A percentile compares a stretch with the other conserved stretches of the same genome.
Evolutionary conservation across 2,797 vertebrate species (phyloP).

Genomic region (Mus caroli): DNA sequence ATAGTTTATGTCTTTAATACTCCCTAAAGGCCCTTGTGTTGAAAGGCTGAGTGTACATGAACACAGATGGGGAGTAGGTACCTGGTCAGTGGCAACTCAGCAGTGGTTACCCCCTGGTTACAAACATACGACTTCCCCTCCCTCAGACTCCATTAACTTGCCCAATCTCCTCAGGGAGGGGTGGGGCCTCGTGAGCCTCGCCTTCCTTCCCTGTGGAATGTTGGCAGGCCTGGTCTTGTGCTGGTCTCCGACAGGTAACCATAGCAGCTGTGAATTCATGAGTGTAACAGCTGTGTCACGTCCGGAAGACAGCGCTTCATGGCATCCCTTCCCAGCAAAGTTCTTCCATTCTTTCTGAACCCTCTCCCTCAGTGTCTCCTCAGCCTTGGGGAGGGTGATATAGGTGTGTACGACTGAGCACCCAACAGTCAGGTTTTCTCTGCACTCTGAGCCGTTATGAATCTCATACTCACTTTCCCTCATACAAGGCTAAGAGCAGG

Average conservation of each 20-base stretch:
- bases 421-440: not conserved
- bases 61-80: not conserved
- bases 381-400: not conserved
- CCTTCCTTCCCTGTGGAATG: not conserved
- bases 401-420: not conserved
- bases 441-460: not conserved
- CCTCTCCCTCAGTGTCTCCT: not conserved
- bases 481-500: not conserved
- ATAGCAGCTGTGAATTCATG: not conserved
- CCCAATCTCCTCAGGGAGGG: not conserved
- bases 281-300: not conserved
- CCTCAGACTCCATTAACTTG: not conserved
- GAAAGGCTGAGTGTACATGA: not conserved
- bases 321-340: not conserved
- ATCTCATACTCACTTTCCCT: not conserved
- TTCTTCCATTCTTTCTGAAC: not conserved
- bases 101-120: accelerated
- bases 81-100: not conserved
- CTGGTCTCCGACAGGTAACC: not conserved
- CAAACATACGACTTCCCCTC: not conserved
- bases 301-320: not conserved
- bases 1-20: not conserved
- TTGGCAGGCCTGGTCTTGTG: not conserved
- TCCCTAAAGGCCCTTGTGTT: not conserved
- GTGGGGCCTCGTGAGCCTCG: not conserved